phyloP scores from a whole-genome alignment of 1,140 invertebrate genomes.

The Phymastichus coffea region DNA sequence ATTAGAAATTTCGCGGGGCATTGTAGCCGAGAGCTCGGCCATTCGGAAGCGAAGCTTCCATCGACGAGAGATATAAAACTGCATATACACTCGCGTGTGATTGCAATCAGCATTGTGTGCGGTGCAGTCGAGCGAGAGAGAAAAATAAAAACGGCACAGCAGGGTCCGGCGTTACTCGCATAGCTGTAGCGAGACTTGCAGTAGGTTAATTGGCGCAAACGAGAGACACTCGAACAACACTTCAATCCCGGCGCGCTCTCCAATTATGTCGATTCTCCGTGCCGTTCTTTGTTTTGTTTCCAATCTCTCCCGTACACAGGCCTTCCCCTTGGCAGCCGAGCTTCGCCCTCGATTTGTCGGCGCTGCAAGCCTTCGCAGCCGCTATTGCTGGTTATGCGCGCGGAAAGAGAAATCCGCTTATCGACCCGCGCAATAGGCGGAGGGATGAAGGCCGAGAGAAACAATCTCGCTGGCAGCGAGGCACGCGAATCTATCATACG shows the following conservation, averaged over 20 bases:
- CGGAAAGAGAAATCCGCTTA: conserved; percentile 1
- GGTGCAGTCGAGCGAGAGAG: too few species aligned
- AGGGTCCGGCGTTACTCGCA: too few species aligned
- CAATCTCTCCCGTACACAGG: background rate
- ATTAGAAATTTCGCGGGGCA: too few species aligned
- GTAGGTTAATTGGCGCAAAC: conserved; percentile 37
- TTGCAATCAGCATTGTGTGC: too few species aligned
- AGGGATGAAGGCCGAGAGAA: background rate
- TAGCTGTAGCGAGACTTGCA: too few species aligned
- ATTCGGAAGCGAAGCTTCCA: too few species aligned
- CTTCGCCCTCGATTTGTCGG: conserved; percentile 2
- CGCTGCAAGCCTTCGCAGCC: background rate
- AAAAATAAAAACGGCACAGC: too few species aligned
- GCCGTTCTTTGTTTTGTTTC: background rate
- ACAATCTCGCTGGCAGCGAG: background rate
- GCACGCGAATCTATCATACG: background rate
- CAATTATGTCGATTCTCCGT: conserved; percentile 18
- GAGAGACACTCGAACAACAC: conserved; percentile 34
- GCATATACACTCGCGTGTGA: too few species aligned
- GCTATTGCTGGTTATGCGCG: conserved; percentile 17
- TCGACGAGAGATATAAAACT: too few species aligned
- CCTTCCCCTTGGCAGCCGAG: background rate
- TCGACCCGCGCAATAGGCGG: background rate
- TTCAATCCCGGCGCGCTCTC: conserved; percentile 29
- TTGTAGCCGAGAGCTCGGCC: too few species aligned